A percentile compares a stretch with the other conserved stretches of the same genome.
Evolutionary conservation across 2,113 vertebrate species (phyloP).

Genomic region (Gasterosteus aculeatus): DNA sequence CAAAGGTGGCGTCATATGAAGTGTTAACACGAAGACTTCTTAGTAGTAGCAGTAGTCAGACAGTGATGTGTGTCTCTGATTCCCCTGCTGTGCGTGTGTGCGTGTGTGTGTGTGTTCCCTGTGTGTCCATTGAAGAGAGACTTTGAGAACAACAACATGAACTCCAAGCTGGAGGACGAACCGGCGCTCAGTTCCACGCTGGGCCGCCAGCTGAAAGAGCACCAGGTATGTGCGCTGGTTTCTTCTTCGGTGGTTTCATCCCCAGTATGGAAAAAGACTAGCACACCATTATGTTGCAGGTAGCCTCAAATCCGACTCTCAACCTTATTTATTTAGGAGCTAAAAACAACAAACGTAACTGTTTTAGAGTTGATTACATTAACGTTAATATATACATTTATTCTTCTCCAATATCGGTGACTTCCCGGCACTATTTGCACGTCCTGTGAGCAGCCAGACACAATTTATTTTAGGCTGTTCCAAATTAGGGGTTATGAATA

Average conservation of each 20-base stretch:
- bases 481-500: background rate
- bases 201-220: conserved; percentile 80
- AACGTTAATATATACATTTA: too few species aligned
- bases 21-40: too few species aligned
- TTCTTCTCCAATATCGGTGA: background rate
- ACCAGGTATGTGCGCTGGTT: conserved; percentile 68
- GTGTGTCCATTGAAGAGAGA: conserved; percentile 68
- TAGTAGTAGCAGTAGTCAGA: too few species aligned
- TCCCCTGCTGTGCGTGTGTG: background rate
- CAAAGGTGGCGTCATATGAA: too few species aligned
- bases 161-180: conserved; percentile 78
- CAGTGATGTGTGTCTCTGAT: background rate
- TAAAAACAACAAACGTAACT: too few species aligned
- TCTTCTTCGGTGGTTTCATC: background rate
- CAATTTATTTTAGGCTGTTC: too few species aligned
- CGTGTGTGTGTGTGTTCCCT: background rate
- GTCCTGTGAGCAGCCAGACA: background rate
- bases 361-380: too few species aligned
- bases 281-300: too few species aligned
- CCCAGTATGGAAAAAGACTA: too few species aligned
- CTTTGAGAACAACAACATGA: conserved; percentile 80
- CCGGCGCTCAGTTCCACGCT: conserved; percentile 79
- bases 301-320: too few species aligned
- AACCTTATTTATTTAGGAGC: too few species aligned
- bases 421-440: background rate